Base-by-base conservation (phyloP, 1,140 invertebrate genomes). In the Proctacanthus coquilletti region DNA sequence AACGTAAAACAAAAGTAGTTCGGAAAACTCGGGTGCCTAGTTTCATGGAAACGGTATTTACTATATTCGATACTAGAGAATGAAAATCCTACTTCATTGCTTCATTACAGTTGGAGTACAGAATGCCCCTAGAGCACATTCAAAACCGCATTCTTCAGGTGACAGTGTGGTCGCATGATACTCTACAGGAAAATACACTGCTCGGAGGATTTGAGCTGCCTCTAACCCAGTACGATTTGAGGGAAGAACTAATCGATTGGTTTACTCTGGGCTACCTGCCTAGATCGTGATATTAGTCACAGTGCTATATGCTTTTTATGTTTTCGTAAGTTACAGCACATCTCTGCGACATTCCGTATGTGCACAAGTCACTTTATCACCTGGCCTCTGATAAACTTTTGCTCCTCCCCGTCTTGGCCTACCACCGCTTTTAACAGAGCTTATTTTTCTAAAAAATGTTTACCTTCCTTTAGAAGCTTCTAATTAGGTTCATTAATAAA, bases 181-280 rank as follows among this genome's bases (percentile, higher is more conserved):
- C 84, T 10, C 61, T 97, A n/a, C 87, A 91, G 56, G 91, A 94
- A 62, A 95, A 96, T 63, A 84, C 87, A 61, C 91, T 94, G 61
- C 67, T 95, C 1, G 92, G 92, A 19, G 87, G 88, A 18, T 78
- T 87, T 35, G 73, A 80, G 42, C 72, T 95, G 43, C 76, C 77
- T 3, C 58, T 92, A 2, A 65, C 63, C 34, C 63, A 75, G 13
- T 57, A 88, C 36, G 74, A 85, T 47, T 61, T 93, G 27, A 70
- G 69, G 1, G 71, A 74, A 43, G 88, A 93, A 62, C 78, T 72
- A 6, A 70, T 74, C 4, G 77, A 80, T 42, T 87, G 84, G 80
- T 84, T 82, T 61, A 70, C 77, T 10, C 56, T 89, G 25, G 72
- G 65, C 33, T 66, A 70, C 40, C 63, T 72, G 45, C 61, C 67